Evolutionary conservation across 2,113 vertebrate genomes (phyloP), one percentile per base, ranked within the genome.

Genomic region (Morone chrysops): DNA sequence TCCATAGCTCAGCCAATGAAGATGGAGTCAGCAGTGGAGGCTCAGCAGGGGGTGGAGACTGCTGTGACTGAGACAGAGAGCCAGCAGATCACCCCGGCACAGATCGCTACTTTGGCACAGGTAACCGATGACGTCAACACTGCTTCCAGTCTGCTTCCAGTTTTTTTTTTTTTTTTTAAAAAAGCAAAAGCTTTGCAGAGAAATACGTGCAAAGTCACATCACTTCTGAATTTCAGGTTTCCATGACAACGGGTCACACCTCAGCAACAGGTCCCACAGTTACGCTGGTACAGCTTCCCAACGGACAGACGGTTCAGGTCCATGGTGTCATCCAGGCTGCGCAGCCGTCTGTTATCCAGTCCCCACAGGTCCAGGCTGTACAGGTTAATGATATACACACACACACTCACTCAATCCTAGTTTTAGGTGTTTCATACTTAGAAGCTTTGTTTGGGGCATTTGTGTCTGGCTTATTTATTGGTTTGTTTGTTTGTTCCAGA

Each of bases 271-370:
- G 96, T 12, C 97, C 97, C 85, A 99, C 98, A 0, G 97, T 99
- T 84, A 98, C 98, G 31, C 95, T 99, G 93, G 98, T 99, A 25
- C 98, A 99, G 92, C 95, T 99, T 87, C 98, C 98, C 76, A 99
- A 99, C 48, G 98, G 98, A 82, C 98, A 99, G 93, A 99, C 98
- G 0, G 97, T 99, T 81, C 98, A 99, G 95, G 98, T 99, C 81
- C 98, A 99, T 47, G 98, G 98, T 20, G 98, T 99, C 87, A 99
- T 99, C 93, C 98, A 99, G 94, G 97, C 97, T 36, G 97, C 98
- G 45, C 98, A 99, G 93, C 97, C 98, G 0, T 99, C 98, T 53
- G 98, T 99, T 75, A 99, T 99, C 93, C 98, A 99, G 93, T 98
- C 98, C 85, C 98, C 98, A 78, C 98, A 99, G 90, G 95, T 99